Evolutionary conservation across 2,113 vertebrate species (phyloP).

Genomic region (Clarias gariepinus): DNA sequence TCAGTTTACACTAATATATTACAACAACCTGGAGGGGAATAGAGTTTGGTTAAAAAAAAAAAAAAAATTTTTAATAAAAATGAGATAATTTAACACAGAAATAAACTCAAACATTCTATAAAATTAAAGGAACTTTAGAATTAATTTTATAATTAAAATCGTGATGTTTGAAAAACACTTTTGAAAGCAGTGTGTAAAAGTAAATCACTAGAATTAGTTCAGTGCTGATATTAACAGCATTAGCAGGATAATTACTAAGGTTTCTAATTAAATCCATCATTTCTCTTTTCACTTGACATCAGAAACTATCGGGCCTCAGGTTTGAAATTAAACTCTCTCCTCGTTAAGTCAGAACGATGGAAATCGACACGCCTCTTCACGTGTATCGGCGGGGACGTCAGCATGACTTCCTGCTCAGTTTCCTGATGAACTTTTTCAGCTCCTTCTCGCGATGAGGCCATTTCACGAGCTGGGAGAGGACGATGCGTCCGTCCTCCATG

Average conservation of each 20-base stretch:
- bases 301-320: neutral
- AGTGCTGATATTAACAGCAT: neutral
- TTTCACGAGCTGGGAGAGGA: constrained; percentile 69
- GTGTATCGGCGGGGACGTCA: constrained; percentile 29
- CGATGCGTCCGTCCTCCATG: constrained; percentile 65
- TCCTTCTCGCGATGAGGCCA: constrained; percentile 74
- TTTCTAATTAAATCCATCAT: neutral
- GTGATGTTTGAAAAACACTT: neutral
- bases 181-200: neutral
- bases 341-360: neutral
- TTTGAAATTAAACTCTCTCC: neutral
- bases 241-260: neutral
- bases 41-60: neutral
- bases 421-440: constrained; percentile 73
- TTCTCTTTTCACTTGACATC: neutral
- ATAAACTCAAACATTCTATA: neutral
- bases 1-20: neutral
- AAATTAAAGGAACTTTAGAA: neutral
- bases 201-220: neutral
- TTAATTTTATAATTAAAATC: neutral
- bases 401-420: constrained; percentile 68
- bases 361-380: neutral
- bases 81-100: neutral
- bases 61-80: neutral
- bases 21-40: neutral